Evolutionary conservation across 2,888 invertebrate genomes (phyloP), one percentile per base, ranked within the genome.

Genomic region (Trissoscelio sp.): DNA sequence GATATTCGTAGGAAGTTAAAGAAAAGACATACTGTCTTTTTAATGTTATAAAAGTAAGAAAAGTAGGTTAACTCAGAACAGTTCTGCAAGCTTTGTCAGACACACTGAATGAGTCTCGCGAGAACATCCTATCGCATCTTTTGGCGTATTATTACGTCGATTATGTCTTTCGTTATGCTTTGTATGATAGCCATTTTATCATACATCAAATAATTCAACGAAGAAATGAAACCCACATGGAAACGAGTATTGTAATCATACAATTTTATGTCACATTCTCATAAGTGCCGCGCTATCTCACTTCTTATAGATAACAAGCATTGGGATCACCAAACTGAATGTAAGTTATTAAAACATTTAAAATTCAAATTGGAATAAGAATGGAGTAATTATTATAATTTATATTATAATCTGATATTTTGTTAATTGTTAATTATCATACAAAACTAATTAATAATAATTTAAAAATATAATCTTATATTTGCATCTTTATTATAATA

Each of bases 41-140:
- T 51, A 44, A 55, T 64, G 4, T 64, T 31, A 55, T 55, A 62
- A 73, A 64, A 64, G 64, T 46, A 64, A 64, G 53, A 62, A 62
- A 73, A 73, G 64, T 74, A 64, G 74, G 74, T 74, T 74, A 74
- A 74, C 55, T 53, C 62, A 31, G 34, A n/a, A 73, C 64, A 64
- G 18, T 70, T 44, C 70, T 70, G 58, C 34, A 70, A 48, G 58
- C 70, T 70, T 62, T 73, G 62, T 53, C 62, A 51, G 53, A 53
- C 53, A 42, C 62, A 31, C 39, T 28, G 24, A 53, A 60, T 62
- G 73, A 53, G 51, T 48, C 73, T 53, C 51, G 9, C 16, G 62
- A 62, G 73, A 73, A 53, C 51, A 73, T 20, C 22, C 46, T 70
- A 57, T 51, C 39, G 73, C 62, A 53, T 62, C 73, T 73, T 62